Evolutionary conservation across 2,888 invertebrate genomes (phyloP), one percentile per base, ranked within the genome.

Genomic region (Heliconius charithonia): DNA sequence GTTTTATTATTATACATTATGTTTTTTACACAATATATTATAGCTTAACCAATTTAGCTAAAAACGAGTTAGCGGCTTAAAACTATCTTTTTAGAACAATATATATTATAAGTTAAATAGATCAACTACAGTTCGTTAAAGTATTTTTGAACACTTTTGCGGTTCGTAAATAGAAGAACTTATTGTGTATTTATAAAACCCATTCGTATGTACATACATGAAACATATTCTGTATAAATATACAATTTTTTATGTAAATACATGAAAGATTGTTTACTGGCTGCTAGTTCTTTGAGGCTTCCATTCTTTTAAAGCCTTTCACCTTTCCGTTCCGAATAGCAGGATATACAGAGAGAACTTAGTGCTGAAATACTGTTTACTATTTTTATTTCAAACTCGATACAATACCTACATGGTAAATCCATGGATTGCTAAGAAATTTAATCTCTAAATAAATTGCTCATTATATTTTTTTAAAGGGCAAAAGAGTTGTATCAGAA

Each of bases 401-500:
- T 2, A 56, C 22, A 56, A 56, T 9, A 3, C 32, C 9, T 9
- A 37, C 10, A 37, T 45, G 45, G 3, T 45, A 45, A 45, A 4
- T 16, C 37, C 37, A 37, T 37, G 10, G 4, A 45, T 16, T 45
- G 16, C 45, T 4, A 45, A 16, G 16, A 16, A 45, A 45, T 22
- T 10, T n/a, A n/a, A n/a, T n/a, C n/a, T 59, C 10, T 59, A 59
- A n/a, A 10, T 59, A 59, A n/a, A 10, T 37, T 7, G 25, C 32
- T 10, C 6, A 59, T 32, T 16, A 16, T 10, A 22, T 9, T 25
- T 72, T 25, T 72, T 4, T 4, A 59, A 88, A 97, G 97, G 99
- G 99, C 80, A 98, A 98, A 95, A 96, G 98, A 81, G 95, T 98
- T 22, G 96, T 98, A 65, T 97, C 97, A 80, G 97, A 97, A 84